A percentile compares a stretch with the other conserved stretches of the same genome.
phyloP scores from a whole-genome alignment of 1,140 invertebrate species.

The Zaprionus vittiger region DNA sequence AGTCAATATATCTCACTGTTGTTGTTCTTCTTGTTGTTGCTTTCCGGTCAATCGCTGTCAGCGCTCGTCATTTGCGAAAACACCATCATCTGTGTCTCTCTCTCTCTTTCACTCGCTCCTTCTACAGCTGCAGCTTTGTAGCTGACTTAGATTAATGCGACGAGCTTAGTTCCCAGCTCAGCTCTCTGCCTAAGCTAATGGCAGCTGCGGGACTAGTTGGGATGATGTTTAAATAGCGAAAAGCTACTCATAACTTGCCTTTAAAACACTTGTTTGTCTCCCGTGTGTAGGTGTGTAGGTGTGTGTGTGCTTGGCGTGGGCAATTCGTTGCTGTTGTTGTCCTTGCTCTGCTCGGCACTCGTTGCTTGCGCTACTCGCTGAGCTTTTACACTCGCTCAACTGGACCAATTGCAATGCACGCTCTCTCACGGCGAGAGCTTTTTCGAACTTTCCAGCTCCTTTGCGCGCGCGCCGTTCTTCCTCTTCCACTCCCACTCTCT shows the following conservation, averaged over 20 bases:
- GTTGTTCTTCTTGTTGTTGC: constrained; percentile 29
- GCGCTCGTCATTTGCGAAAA: constrained; percentile 25
- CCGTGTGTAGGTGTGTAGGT: background rate
- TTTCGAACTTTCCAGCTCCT: constrained; percentile 41
- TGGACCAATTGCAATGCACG: constrained; percentile 35
- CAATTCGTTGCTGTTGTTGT: constrained; percentile 57
- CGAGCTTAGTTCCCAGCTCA: constrained; percentile 2
- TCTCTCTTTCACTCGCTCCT: background rate
- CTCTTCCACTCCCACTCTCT: constrained; percentile 1
- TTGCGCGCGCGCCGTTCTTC: constrained; percentile 21
- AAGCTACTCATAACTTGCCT: constrained; percentile 31
- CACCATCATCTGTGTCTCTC: background rate
- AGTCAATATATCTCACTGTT: constrained; percentile 11
- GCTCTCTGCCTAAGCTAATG: constrained; percentile 5
- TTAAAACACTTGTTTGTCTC: constrained; percentile 34
- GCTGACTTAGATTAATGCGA: constrained; percentile 17
- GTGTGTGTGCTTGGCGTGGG: constrained; percentile 34
- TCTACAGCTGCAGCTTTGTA: constrained; percentile 4
- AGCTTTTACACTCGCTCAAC: constrained; percentile 35
- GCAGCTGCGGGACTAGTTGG: constrained; percentile 1
- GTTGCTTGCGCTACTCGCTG: constrained; percentile 22
- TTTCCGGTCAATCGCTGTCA: constrained; percentile 38
- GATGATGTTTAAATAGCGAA: constrained; percentile 28
- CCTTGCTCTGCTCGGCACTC: constrained; percentile 50
- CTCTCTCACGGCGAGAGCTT: constrained; percentile 15